phyloP scores from a whole-genome alignment of 2,888 invertebrate species.

The Pseudococcus jackbeardsleyi region DNA sequence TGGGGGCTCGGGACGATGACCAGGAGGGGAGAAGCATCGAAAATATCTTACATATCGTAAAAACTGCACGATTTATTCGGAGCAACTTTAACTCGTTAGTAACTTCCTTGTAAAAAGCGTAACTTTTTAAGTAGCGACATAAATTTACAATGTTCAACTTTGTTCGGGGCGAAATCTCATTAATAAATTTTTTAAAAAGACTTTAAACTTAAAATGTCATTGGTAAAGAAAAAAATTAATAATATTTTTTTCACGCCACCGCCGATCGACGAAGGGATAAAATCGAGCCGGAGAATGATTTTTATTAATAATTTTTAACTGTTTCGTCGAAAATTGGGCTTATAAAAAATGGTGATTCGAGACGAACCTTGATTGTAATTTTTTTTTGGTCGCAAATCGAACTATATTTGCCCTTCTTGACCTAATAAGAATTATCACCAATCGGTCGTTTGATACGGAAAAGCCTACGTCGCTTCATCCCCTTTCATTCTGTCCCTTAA shows the following conservation, averaged over 20 bases:
- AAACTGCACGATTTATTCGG: constrained; percentile 31
- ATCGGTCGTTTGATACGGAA: neutral
- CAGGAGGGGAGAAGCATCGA: neutral
- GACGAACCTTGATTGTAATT: neutral
- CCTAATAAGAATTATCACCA: neutral
- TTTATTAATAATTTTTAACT: constrained; percentile 30
- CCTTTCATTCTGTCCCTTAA: neutral
- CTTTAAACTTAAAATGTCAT: constrained; percentile 42
- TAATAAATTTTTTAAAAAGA: constrained; percentile 43
- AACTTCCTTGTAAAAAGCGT: constrained; percentile 42
- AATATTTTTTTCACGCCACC: neutral
- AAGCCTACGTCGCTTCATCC: neutral
- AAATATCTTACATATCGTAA: constrained; percentile 45
- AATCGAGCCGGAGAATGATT: neutral
- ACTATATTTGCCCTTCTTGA: neutral
- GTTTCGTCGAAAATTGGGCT: neutral
- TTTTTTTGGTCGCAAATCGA: neutral
- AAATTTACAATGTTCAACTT: constrained; percentile 43
- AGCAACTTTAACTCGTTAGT: constrained; percentile 35
- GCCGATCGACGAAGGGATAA: neutral
- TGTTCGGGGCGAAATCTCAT: constrained; percentile 41
- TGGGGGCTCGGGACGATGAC: too few species aligned
- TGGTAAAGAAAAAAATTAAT: constrained; percentile 20
- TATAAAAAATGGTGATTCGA: neutral
- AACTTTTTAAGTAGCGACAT: constrained; percentile 45